Base-by-base conservation (phyloP, 2,797 vertebrate genomes). In the Cichlasoma orientale region DNA sequence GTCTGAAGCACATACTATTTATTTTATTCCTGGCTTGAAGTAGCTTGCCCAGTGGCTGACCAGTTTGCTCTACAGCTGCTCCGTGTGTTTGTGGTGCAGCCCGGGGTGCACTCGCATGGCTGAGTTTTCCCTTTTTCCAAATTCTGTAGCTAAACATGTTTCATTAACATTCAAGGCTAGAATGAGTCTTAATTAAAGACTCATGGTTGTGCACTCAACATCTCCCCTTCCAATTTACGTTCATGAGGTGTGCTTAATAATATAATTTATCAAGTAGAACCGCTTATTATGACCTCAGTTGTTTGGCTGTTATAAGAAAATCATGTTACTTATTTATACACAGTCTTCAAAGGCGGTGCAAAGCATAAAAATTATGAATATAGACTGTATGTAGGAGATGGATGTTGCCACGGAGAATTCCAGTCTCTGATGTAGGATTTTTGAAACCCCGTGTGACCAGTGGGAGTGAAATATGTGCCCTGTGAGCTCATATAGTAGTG, bases 51-150 rank as follows among this genome's bases (percentile, higher is more conserved):
- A 69, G 66, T 79, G 59, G 53, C 73, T 82, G 25, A 70, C 82
- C 38, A 25, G 75, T 86, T 72, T 82, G 68, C 72, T 59, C n/a
- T 9, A 11, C 78, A 85, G 84, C 86, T 90, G 86, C 44, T 82
- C 59, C n/a, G 1, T 44, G 71, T 55, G 75, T 77, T 74, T 83
- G 75, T 18, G 57, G 59, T 61, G 33, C 41, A 79, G 61, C 56
- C 50, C 1, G 73, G 80, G 56, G 70, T 77, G 47, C 10, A 33
- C 41, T 50, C 29, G 63, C 63, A 68, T 50, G 63, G 63, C 25
- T 58, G 25, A n/a, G 18, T 13, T 47, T 66, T 68, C 25, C 25
- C 47, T 29, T 59, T 59, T 25, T 47, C 41, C 36, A 27, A 61
- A 27, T 58, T 29, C 58, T 50, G 23, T 23, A 69, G 13, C 8